phyloP scores from a whole-genome alignment of 2,797 vertebrate genomes.

The Falco columbarius region DNA sequence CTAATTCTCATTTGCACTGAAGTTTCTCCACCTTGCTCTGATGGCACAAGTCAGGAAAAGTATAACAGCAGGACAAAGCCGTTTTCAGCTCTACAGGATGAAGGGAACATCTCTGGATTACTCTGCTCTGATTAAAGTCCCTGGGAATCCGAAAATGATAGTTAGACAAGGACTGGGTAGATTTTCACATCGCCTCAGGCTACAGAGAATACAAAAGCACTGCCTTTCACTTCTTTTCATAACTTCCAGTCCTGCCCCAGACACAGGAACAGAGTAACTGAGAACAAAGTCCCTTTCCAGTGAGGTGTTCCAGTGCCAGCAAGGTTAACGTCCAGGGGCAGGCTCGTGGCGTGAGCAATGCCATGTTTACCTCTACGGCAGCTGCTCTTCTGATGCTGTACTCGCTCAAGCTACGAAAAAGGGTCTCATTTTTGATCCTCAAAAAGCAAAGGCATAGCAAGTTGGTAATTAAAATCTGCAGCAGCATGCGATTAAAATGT shows the following conservation, averaged over 20 bases:
- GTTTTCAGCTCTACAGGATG: background rate
- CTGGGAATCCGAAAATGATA: background rate
- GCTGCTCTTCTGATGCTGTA: background rate
- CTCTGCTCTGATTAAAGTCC: background rate
- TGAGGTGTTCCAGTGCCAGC: background rate
- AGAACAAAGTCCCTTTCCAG: constrained; percentile 50
- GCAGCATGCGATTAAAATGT: constrained; percentile 58
- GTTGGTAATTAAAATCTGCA: constrained; percentile 43
- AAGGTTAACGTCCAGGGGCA: constrained; percentile 54
- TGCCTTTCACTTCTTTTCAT: background rate
- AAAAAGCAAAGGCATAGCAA: constrained; percentile 7
- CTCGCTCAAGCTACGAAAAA: background rate
- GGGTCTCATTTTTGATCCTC: constrained; percentile 10
- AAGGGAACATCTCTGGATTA: background rate
- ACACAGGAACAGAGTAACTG: background rate
- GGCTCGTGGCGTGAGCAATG: background rate
- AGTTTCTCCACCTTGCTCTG: background rate
- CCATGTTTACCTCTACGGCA: background rate
- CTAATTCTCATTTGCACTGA: background rate
- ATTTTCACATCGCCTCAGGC: background rate
- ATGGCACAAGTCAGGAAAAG: background rate
- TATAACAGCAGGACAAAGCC: background rate
- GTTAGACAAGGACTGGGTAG: background rate
- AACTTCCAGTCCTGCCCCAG: constrained; percentile 11
- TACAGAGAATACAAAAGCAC: constrained; percentile 11